Evolutionary conservation across 2,888 invertebrate species (phyloP).

Genomic region (Eugnorisma glareosa): DNA sequence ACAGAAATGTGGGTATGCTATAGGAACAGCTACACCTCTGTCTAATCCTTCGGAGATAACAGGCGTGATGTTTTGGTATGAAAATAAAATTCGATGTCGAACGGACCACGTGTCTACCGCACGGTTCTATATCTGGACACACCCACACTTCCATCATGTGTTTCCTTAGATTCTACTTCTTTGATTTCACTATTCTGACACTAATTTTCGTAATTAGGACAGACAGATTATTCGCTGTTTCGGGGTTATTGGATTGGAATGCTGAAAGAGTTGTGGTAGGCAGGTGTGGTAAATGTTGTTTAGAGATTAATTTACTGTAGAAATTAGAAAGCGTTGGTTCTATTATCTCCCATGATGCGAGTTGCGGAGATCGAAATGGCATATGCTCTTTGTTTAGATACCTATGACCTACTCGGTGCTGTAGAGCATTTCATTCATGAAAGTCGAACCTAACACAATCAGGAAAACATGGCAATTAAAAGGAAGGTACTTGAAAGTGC

Average conservation of each 20-base stretch:
- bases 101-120: constrained; percentile 54
- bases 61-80: not conserved
- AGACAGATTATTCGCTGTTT: constrained; percentile 5
- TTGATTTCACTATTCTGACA: constrained; percentile 18
- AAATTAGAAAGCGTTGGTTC: not conserved
- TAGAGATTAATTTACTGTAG: not conserved
- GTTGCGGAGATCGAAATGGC: not conserved
- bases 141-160: constrained; percentile 46
- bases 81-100: constrained; percentile 48
- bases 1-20: not conserved
- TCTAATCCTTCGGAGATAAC: not conserved
- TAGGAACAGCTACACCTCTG: not conserved
- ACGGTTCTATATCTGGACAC: constrained; percentile 48
- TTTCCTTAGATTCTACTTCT: constrained; percentile 32
- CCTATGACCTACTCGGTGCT: not conserved
- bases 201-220: constrained; percentile 23
- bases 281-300: constrained; percentile 1
- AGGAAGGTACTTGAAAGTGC: not conserved
- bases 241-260: not conserved
- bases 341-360: not conserved
- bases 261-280: constrained; percentile 8
- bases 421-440: not conserved
- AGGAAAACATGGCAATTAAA: not conserved
- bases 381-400: not conserved
- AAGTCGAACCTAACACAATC: no score